A percentile compares a stretch with the other conserved stretches of the same genome.
Evolutionary conservation across 1,140 invertebrate species (phyloP).

Genomic region (Ylistrum balloti): DNA sequence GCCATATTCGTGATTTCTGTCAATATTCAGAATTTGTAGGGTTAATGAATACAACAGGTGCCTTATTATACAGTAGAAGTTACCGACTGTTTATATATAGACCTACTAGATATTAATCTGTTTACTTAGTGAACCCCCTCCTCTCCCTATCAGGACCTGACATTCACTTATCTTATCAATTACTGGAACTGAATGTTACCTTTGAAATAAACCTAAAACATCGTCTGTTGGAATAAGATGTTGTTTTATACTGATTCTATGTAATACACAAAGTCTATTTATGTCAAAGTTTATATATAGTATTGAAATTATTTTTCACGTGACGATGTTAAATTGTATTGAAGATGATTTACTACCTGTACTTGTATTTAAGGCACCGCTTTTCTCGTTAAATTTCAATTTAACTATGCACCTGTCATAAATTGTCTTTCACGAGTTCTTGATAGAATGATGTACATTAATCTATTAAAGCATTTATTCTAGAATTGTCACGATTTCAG

Average conservation of each 20-base stretch:
- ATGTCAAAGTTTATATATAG: not conserved
- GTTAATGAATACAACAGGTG: not conserved
- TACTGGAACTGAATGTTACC: not conserved
- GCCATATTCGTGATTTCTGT: not conserved
- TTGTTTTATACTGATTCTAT: not conserved
- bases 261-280: not conserved
- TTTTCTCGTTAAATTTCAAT: not conserved
- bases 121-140: not conserved
- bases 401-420: not conserved
- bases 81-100: not conserved
- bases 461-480: not conserved
- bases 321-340: not conserved
- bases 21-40: not conserved
- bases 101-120: not conserved
- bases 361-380: not conserved
- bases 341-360: not conserved
- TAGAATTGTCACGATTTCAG: not conserved
- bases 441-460: not conserved
- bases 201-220: conserved; percentile 10
- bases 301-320: not conserved
- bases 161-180: not conserved
- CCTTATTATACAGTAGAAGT: not conserved
- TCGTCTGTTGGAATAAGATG: not conserved
- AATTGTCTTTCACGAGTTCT: not conserved
- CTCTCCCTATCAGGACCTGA: not conserved